Base-by-base conservation (phyloP, 2,888 invertebrate genomes). In the Parnassius mnemosyne region DNA sequence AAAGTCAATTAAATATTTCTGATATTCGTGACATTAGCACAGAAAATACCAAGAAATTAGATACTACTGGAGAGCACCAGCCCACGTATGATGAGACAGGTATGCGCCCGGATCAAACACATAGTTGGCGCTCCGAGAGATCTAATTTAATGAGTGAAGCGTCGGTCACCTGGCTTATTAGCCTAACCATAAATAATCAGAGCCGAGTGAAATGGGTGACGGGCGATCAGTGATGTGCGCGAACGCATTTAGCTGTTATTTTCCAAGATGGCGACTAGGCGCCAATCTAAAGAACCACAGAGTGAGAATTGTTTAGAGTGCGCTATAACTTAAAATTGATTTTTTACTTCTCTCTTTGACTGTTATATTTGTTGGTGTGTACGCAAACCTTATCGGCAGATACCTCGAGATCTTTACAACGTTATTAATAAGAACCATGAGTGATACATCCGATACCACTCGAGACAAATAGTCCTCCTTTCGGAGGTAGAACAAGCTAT, bases 91-190 rank as follows among this genome's bases (percentile, higher is more conserved):
- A n/a, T 41, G 47, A 52, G 53, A 10, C 53, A 58, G 53, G 57
- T 63, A 59, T 54, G 63, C 52, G 41, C 47, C 9, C 54, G 51
- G 61, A 66, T 68, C 67, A 68, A 66, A 68, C 59, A 56, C 66
- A 68, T 68, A 13, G 64, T 56, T 20, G 16, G 59, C 56, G 57
- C 53, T 63, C 63, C 61, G 10, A 3, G 53, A 52, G 53, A 58
- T 61, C 57, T 63, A 63, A 66, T 66, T 58, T 63, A 66, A 68
- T 57, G 61, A 64, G 63, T 43, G 57, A 47, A 43, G 56, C 53
- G 34, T 25, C 57, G 56, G 61, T 66, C 66, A 68, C 61, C 63
- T 65, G 63, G 68, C 68, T 68, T 66, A 68, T 68, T 68, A 66
- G 68, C 63, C 64, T 50, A 60, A 54, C 50, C 61, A 59, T 62